A percentile compares a stretch with the other conserved stretches of the same genome.
These are phyloP conservation scores for Melinaea menophilus DNA, from an alignment of 2,888 invertebrate species.

Conservation along the genomic window DNA sequence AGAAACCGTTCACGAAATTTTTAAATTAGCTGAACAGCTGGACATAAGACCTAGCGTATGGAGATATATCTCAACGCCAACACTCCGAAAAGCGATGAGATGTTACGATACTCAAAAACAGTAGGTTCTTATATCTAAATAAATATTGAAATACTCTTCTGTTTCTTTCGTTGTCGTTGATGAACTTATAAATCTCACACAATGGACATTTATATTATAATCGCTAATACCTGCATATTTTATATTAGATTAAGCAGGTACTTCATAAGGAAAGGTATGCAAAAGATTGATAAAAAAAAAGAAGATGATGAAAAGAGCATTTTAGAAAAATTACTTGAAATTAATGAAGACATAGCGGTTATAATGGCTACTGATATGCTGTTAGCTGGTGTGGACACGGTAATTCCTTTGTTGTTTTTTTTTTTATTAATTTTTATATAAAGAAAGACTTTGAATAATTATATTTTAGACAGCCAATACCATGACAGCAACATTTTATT, in stretches of 20 bases:
- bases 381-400: slow-evolving; percentile 83
- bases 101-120: slow-evolving; percentile 51
- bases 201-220: no score
- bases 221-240: background rate
- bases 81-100: slow-evolving; percentile 52
- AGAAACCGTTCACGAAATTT: slow-evolving; percentile 49
- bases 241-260: slow-evolving; percentile 20
- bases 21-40: slow-evolving; percentile 41
- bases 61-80: slow-evolving; percentile 48
- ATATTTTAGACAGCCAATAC: slow-evolving; percentile 76
- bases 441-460: background rate
- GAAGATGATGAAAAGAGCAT: slow-evolving; percentile 68
- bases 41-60: slow-evolving; percentile 56
- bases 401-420: slow-evolving; percentile 40
- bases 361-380: slow-evolving; percentile 83
- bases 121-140: slow-evolving; percentile 36
- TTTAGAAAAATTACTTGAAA: slow-evolving; percentile 78
- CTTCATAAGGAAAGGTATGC: slow-evolving; percentile 20
- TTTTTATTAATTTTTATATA: background rate
- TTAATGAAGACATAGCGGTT: slow-evolving; percentile 77
- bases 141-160: background rate
- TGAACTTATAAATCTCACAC: no score
- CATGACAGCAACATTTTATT: slow-evolving; percentile 75
- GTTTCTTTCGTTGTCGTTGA: no score
- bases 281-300: slow-evolving; percentile 40